These are phyloP conservation scores for Propithecus deckenii DNA, from an alignment of 2,797 vertebrate species.

Conservation along the genomic window DNA sequence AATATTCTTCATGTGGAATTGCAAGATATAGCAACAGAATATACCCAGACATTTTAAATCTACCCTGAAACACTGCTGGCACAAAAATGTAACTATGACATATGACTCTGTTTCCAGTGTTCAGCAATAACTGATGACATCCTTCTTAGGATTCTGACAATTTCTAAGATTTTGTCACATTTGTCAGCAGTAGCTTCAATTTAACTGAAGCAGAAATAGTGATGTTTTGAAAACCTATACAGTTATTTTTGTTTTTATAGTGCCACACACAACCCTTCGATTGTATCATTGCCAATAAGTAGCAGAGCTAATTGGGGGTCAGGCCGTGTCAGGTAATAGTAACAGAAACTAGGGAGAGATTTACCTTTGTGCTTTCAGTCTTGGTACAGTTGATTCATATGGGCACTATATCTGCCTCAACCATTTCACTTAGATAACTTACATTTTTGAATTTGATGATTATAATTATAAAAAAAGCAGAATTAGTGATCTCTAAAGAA, in stretches of 20 bases:
- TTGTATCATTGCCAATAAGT: background rate
- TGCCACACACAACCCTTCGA: background rate
- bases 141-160: constrained; percentile 26
- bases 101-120: constrained; percentile 19
- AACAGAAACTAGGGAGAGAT: background rate
- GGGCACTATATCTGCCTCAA: background rate
- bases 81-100: background rate
- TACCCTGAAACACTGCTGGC: background rate
- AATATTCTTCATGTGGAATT: background rate
- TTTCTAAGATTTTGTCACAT: constrained; percentile 54
- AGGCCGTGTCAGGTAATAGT: background rate
- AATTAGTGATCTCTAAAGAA: background rate
- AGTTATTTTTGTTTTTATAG: background rate
- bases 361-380: background rate
- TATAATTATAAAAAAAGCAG: background rate
- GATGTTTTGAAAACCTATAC: constrained; percentile 35
- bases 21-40: background rate
- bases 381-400: background rate
- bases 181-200: constrained; percentile 58
- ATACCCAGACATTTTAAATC: background rate
- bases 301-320: background rate
- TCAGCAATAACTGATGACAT: constrained; percentile 26
- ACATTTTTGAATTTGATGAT: background rate
- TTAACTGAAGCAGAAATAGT: constrained; percentile 47
- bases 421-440: background rate